phyloP scores from a whole-genome alignment of 2,888 invertebrate species.

The Xestia xanthographa region DNA sequence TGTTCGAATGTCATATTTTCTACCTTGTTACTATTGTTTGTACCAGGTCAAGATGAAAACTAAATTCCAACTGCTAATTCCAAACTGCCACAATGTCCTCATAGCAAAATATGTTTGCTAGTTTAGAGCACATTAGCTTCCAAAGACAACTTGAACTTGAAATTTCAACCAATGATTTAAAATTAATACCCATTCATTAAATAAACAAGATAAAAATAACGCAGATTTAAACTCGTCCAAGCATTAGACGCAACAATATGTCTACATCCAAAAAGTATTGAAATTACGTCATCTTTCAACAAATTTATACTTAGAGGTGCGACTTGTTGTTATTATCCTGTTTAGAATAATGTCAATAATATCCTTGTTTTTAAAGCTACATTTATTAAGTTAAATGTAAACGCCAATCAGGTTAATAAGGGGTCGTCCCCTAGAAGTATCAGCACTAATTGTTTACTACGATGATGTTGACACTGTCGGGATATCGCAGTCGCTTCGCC shows the following conservation, averaged over 20 bases:
- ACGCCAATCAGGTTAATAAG: not conserved
- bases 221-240: not conserved
- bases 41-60: not conserved
- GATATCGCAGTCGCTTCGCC: conserved; percentile 20
- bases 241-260: conserved; percentile 5
- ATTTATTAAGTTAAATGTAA: not conserved
- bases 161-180: not conserved
- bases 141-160: not conserved
- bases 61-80: conserved; percentile 17
- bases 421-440: not conserved
- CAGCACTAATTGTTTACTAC: conserved; percentile 18
- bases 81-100: conserved; percentile 42
- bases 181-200: conserved; percentile 8
- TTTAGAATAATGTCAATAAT: conserved; percentile 12
- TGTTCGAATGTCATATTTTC: too few species aligned
- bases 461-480: conserved; percentile 36
- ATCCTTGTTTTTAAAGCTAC: conserved; percentile 5
- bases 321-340: conserved; percentile 35
- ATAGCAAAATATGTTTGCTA: conserved; percentile 46
- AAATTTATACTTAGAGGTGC: not conserved
- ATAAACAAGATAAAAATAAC: conserved; percentile 12
- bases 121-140: conserved; percentile 23
- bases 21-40: not conserved
- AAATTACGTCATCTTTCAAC: conserved; percentile 27
- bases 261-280: not conserved